Conservation (phyloP, 2,113 vertebrate genomes). For the Bubo bubo region DNA sequence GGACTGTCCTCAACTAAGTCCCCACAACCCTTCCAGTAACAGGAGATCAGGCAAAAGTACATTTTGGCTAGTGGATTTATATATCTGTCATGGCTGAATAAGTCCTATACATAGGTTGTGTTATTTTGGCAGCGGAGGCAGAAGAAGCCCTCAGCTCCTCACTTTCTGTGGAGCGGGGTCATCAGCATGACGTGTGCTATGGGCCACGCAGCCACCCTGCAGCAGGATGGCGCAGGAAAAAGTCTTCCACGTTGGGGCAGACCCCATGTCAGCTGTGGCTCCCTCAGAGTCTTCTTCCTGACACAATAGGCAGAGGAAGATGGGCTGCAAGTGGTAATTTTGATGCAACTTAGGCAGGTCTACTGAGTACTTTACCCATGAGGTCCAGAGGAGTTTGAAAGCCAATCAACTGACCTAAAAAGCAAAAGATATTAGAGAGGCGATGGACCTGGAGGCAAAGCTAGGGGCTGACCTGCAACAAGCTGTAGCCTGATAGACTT, state of each 20-base stretch:
- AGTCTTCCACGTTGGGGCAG: fast-evolving
- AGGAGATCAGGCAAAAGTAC: neutral
- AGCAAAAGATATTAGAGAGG: neutral
- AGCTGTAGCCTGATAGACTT: neutral
- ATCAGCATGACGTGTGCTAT: fast-evolving
- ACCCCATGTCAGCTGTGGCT: fast-evolving
- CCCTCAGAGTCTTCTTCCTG: neutral
- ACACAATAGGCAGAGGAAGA: neutral
- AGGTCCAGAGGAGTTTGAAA: neutral
- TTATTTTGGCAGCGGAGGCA: neutral
- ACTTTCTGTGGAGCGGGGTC: neutral
- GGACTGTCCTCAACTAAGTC: neutral
- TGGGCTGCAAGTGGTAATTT: neutral
- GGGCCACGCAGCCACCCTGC: neutral
- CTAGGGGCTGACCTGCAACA: neutral
- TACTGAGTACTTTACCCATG: neutral
- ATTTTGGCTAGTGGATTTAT: neutral
- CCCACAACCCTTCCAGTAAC: neutral
- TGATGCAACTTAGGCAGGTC: neutral
- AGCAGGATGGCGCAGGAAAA: neutral
- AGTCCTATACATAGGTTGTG: neutral
- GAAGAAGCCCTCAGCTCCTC: neutral
- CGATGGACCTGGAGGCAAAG: neutral
- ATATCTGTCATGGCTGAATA: neutral
- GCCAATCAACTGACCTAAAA: neutral